These are phyloP conservation scores for Meloidogyne floridensis DNA, from an alignment of 1,140 invertebrate genomes.

Conservation along the genomic window DNA sequence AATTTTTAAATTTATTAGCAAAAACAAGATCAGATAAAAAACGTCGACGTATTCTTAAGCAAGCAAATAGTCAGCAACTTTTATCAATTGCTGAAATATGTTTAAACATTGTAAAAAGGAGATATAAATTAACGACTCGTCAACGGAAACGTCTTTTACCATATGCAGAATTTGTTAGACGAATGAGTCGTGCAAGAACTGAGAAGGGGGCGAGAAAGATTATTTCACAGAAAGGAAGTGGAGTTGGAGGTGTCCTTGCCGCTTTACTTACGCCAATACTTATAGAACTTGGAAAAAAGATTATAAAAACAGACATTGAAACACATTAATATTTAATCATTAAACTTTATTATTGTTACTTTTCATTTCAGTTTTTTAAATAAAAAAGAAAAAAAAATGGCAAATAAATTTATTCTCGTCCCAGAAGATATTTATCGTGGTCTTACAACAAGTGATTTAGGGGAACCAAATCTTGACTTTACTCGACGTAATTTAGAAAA, in stretches of 20 bases:
- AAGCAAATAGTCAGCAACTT: constrained; percentile 14
- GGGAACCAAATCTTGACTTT: constrained; percentile 1
- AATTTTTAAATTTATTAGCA: constrained; percentile 1
- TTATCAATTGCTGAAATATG: constrained; percentile 29
- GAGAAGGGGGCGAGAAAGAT: constrained; percentile 24
- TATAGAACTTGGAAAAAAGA: constrained; percentile 6
- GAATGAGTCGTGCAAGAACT: constrained; percentile 11
- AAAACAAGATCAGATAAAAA: constrained; percentile 11
- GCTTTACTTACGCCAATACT: constrained; percentile 15
- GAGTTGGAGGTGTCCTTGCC: not conserved
- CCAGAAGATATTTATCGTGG: constrained; percentile 27
- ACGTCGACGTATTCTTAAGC: not conserved
- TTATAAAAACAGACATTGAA: not conserved
- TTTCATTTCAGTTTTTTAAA: too few relatives aligned
- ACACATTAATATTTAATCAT: not conserved
- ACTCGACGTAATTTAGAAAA: not conserved
- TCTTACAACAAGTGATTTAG: not conserved
- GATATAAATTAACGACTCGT: constrained; percentile 22
- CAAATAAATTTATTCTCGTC: constrained; percentile 24
- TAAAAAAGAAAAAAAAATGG: not conserved
- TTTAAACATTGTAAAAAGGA: constrained; percentile 29
- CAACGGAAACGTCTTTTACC: constrained; percentile 32
- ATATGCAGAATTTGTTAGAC: constrained; percentile 31
- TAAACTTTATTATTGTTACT: not conserved
- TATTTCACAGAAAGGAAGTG: constrained; percentile 7